Evolutionary conservation across 2,888 invertebrate genomes (phyloP), one percentile per base, ranked within the genome.

Genomic region (Acronicta psi): DNA sequence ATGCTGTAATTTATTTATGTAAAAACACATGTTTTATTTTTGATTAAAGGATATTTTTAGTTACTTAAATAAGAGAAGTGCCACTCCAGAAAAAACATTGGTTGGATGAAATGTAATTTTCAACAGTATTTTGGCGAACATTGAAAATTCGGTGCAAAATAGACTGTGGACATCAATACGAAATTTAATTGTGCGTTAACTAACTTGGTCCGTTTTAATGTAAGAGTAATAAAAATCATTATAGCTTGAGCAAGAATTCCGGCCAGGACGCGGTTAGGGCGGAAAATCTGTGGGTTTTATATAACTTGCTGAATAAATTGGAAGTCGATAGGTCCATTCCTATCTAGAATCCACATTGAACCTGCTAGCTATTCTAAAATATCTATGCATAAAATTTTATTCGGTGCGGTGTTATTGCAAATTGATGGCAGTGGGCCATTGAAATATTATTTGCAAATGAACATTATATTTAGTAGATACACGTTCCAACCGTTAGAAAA

Each of bases 271-370:
- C 81, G 84, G 84, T 83, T 79, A 73, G 80, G 62, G 77, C 82
- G 84, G 83, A 79, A 88, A 84, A 85, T 68, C 83, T 84, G 83
- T 68, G 75, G 84, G 75, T 82, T 85, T 89, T 86, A 86, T 86
- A 90, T 84, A 85, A 85, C 82, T 85, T 72, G 68, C 84, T 83
- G 86, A 86, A 89, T 89, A 89, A 90, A 89, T 89, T 89, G 87
- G 77, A 87, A 88, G 81, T 86, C 88, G 86, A 91, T 88, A 86
- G 85, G 81, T 83, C 83, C 79, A 83, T 82, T 86, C 72, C 81
- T 80, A 84, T 83, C 83, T 77, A 77, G 79, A 82, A 80, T 76
- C 75, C 79, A 79, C 75, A 74, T 79, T 80, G 77, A 81, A 83
- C 77, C 73, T 75, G 74, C 74, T 77, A 73, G 70, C 73, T 79